Percentiles rank a stretch among this genome's conserved stretches.
phyloP scores from a whole-genome alignment of 2,797 vertebrate species.

The Clarias pachynema region DNA sequence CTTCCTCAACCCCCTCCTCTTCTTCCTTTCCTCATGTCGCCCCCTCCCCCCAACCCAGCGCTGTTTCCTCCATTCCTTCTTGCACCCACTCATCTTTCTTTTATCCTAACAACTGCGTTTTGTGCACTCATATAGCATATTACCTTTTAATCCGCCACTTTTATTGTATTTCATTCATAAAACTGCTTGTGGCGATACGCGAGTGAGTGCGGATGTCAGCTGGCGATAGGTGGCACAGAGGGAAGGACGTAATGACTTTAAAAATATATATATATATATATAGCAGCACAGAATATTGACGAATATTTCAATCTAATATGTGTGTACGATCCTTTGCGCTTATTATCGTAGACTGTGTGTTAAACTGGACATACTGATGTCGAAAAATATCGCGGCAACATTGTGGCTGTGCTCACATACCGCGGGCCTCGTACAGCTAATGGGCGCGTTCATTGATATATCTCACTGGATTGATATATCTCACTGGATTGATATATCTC shows the following conservation, averaged over 20 bases:
- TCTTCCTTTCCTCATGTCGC: slow-evolving; percentile 69
- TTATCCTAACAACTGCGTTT: slow-evolving; percentile 57
- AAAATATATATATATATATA: slow-evolving; percentile 54
- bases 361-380: slow-evolving; percentile 54
- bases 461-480: slow-evolving; percentile 53
- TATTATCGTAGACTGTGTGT: slow-evolving; percentile 59
- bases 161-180: slow-evolving; percentile 84
- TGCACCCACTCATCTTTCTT: slow-evolving; percentile 71
- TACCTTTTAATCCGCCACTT: slow-evolving; percentile 62
- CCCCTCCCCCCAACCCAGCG: slow-evolving; percentile 64
- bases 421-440: slow-evolving; percentile 73
- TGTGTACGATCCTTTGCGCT: slow-evolving; percentile 60
- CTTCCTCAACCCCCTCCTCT: slow-evolving; percentile 67
- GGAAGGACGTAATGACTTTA: slow-evolving; percentile 60
- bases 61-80: slow-evolving; percentile 69
- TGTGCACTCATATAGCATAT: slow-evolving; percentile 42
- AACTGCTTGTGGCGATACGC: slow-evolving; percentile 67
- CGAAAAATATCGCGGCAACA: slow-evolving; percentile 47
- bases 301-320: slow-evolving; percentile 53
- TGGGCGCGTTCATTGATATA: slow-evolving; percentile 81
- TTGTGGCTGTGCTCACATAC: slow-evolving; percentile 43
- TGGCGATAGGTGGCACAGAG: slow-evolving; percentile 51
- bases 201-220: slow-evolving; percentile 65
- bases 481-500: slow-evolving; percentile 76
- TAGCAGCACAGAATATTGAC: slow-evolving; percentile 42